These are phyloP conservation scores for Dryadula phaetusa DNA, from an alignment of 2,888 invertebrate genomes.

Conservation along the genomic window DNA sequence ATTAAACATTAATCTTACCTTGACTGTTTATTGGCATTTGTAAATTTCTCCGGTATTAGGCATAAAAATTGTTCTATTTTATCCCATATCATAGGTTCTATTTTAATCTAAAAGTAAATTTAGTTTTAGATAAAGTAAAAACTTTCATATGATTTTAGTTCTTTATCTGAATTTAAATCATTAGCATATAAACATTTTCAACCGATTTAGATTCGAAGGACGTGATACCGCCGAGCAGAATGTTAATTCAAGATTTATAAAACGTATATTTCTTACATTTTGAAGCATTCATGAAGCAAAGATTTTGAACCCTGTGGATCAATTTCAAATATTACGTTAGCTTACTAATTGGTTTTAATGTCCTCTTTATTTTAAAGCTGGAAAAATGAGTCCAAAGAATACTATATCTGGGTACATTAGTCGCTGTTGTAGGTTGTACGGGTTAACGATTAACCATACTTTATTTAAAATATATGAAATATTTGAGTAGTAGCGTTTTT, in stretches of 20 bases:
- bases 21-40: conserved; percentile 86
- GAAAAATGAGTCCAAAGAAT: too few species aligned
- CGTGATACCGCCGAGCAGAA: not conserved
- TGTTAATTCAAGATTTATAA: not conserved
- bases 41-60: conserved; percentile 89
- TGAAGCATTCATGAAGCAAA: too few species aligned
- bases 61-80: conserved; percentile 90
- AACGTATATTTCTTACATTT: too few species aligned
- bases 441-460: too few species aligned
- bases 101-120: conserved; percentile 65
- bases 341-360: too few species aligned
- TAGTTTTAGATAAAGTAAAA: conserved; percentile 14
- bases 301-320: too few species aligned
- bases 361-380: too few species aligned
- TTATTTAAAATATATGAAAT: too few species aligned
- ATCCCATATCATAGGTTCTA: conserved; percentile 89
- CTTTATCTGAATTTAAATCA: not conserved
- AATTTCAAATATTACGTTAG: too few species aligned
- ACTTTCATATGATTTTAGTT: not conserved
- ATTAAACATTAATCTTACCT: conserved; percentile 84
- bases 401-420: too few species aligned
- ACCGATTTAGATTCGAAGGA: not conserved
- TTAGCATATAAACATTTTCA: not conserved
- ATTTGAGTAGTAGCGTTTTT: too few species aligned
- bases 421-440: too few species aligned